phyloP scores from a whole-genome alignment of 2,797 vertebrate genomes.

The Lophotriccus pileatus region DNA sequence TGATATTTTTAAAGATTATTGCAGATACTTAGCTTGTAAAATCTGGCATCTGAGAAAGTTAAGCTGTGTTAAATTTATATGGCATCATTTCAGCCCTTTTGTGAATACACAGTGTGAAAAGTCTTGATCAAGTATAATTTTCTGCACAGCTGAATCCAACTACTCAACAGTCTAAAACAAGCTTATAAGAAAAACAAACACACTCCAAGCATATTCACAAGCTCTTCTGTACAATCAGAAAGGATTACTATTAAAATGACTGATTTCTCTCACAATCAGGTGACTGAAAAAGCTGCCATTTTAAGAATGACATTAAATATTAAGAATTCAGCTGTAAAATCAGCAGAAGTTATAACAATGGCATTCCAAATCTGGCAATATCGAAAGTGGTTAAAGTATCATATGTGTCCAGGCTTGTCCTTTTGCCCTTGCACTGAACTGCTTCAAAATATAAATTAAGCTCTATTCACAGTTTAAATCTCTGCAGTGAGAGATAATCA shows the following conservation, averaged over 20 bases:
- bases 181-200: slow-evolving; percentile 21
- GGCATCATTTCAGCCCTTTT: background rate
- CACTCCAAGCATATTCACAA: background rate
- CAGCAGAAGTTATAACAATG: background rate
- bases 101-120: background rate
- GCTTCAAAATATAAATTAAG: background rate
- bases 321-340: background rate
- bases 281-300: background rate
- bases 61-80: background rate
- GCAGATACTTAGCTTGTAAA: background rate
- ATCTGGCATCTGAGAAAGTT: background rate
- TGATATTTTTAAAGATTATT: background rate
- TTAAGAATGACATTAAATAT: background rate
- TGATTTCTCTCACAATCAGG: background rate
- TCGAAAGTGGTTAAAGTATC: background rate
- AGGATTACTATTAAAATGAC: background rate
- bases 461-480: background rate
- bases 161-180: background rate
- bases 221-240: background rate
- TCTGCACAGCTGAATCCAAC: slow-evolving; percentile 9
- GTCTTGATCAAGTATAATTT: slow-evolving; percentile 11
- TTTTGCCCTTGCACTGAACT: background rate
- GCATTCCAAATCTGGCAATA: background rate
- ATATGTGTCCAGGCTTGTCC: background rate
- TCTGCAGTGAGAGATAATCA: background rate